Percentiles rank a stretch among this genome's conserved stretches.
phyloP scores from a whole-genome alignment of 1,140 invertebrate genomes.

The Bombus sibiricus region DNA sequence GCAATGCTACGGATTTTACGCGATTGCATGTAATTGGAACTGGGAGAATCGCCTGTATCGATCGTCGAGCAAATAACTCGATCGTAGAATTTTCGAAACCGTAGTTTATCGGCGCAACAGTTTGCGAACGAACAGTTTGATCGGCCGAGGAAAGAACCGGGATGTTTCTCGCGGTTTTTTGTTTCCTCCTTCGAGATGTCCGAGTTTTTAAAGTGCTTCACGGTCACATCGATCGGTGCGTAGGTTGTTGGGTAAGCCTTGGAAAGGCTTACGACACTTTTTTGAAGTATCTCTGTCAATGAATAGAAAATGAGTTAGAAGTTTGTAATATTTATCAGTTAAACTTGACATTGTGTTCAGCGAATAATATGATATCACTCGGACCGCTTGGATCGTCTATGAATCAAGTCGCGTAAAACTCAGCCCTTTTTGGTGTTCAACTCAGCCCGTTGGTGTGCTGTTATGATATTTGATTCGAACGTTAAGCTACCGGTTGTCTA shows the following conservation, averaged over 20 bases:
- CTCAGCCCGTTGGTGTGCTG: no score
- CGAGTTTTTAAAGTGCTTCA: background rate
- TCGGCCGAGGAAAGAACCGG: background rate
- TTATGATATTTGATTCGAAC: constrained; percentile 30
- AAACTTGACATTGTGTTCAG: no score
- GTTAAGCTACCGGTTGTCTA: constrained; percentile 31
- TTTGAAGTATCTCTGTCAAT: background rate
- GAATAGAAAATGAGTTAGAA: background rate
- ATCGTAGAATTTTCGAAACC: constrained; percentile 7
- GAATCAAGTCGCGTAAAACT: background rate
- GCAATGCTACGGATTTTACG: background rate
- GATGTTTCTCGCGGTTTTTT: background rate
- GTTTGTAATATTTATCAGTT: no score
- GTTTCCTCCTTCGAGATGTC: background rate
- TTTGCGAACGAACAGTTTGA: background rate
- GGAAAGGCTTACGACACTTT: background rate
- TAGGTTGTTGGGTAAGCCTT: background rate
- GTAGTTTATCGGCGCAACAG: background rate
- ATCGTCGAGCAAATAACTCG: background rate
- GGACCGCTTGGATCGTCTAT: no score
- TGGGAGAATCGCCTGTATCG: background rate
- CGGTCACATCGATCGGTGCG: background rate
- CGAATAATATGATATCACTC: no score
- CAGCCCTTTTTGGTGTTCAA: background rate
- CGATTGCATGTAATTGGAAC: background rate